These are phyloP conservation scores for Dasyurus viverrinus DNA, from an alignment of 2,113 vertebrate species.

Conservation along the genomic window DNA sequence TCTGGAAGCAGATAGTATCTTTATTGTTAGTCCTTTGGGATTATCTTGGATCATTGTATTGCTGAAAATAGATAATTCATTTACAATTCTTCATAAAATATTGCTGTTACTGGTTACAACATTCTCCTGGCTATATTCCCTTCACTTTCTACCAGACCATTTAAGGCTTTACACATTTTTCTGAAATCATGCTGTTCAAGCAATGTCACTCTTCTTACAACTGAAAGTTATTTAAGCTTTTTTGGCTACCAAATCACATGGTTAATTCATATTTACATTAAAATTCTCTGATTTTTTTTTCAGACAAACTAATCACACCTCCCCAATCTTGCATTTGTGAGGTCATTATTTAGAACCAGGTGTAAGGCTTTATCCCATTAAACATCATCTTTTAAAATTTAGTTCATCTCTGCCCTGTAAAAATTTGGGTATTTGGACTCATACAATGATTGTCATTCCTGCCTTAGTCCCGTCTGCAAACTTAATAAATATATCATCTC, in stretches of 20 bases:
- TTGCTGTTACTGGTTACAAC: no score
- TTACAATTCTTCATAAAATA: no score
- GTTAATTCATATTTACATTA: background rate
- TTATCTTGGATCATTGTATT: no score
- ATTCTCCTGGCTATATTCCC: no score
- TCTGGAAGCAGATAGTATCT: no score
- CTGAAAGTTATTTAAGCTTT: background rate
- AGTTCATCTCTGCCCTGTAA: background rate
- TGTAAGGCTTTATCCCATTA: background rate
- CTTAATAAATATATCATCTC: background rate
- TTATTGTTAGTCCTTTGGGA: no score
- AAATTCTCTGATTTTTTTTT: background rate
- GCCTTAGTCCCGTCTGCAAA: background rate
- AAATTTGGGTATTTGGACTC: background rate
- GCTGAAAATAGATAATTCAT: no score
- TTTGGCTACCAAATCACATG: background rate
- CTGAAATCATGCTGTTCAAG: background rate
- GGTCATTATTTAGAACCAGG: background rate
- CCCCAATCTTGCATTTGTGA: background rate
- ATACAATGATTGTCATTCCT: background rate
- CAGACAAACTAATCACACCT: background rate
- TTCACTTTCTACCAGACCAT: no score
- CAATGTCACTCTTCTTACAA: background rate
- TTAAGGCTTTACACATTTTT: no score
- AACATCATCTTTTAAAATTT: background rate